Evolutionary conservation across 2,888 invertebrate species (phyloP), one percentile per base, ranked within the genome.

Genomic region (Nasonovia ribisnigri): DNA sequence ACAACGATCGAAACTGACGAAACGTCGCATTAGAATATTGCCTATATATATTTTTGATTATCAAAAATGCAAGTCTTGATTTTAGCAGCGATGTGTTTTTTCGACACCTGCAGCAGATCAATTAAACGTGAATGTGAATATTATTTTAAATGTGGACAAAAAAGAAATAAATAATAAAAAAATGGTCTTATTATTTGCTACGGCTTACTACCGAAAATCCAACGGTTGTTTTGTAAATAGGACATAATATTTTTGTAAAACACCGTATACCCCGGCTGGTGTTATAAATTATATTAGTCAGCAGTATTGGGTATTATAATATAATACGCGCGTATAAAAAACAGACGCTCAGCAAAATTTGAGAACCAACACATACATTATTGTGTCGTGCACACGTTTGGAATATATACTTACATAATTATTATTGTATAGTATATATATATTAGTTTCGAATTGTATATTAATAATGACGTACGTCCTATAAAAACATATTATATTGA

Each of bases 291-390:
- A 54, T 10, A 54, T 36, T 36, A 42, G 36, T 88, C 87, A 54
- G n/a, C 51, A 36, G 0, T 46, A 46, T n/a, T 88, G n/a, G n/a
- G n/a, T n/a, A 88, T 46, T 46, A 46, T 46, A 86, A 43, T 43
- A 46, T 43, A 43, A 86, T 36, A 86, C 46, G 29, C 43, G 43
- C 46, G 43, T 16, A 86, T 43, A 43, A 29, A 86, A 57, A 57
- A 67, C 60, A 13, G 51, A 60, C 51, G 60, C 54, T 88, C 92
- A n/a, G 88, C 88, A 43, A 89, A 84, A 92, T 84, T 87, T 87
- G 11, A 36, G 67, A 87, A 48, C 36, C 26, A 26, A 67, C 42
- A 43, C 57, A 48, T 46, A n/a, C n/a, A 57, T 48, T 54, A 36
- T 91, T 43, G 84, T 84, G 54, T 54, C 29, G 84, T 54, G 54